Base-by-base conservation (phyloP, 2,797 vertebrate species). In the Mus caroli region DNA sequence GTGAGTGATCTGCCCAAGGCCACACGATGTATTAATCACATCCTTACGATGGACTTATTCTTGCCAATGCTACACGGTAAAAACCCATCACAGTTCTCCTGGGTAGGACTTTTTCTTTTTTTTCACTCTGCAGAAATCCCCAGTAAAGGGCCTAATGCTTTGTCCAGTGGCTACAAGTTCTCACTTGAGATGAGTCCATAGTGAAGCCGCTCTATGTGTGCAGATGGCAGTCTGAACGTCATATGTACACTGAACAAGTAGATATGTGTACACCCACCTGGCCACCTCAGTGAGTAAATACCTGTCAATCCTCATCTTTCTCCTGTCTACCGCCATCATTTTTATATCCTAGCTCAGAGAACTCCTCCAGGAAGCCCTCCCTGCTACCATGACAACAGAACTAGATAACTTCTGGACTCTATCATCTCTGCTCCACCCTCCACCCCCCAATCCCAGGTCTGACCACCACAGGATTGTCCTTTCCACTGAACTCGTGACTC, bases 331-430 rank as follows among this genome's bases (percentile, higher is more conserved):
- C 31, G 7, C 34, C 64, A 60, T 3, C 76, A 58, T 89, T 89
- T 89, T 91, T 88, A 52, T 31, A 77, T 34, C 17, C 91, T 54
- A 52, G 60, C 69, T 52, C 17, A 84, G 69, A 79, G 40, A 50
- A 40, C 73, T 88, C 83, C 37, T 95, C 92, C 73, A 71, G 54
- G 79, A 92, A 95, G 86, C 62, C 78, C 52, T 92, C 75, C 64
- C 43, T 46, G 83, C 60, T 8, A 78, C 40, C 22, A 28, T 7
- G n/a, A 37, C n/a, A 50, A 69, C 89, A 34, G 1, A 87, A 76
- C 0, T 13, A 13, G 46, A 5, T 40, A 24, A 37, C 62, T 78
- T 34, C 76, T 80, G 71, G 76, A 31, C 46, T 95, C 52, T 34
- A 64, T 17, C 31, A 43, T 8, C 52, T 37, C 50, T 6, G 12